Percentiles rank a stretch among this genome's conserved stretches.
Evolutionary conservation across 2,113 vertebrate genomes (phyloP).

Genomic region (Todiramphus chloris): DNA sequence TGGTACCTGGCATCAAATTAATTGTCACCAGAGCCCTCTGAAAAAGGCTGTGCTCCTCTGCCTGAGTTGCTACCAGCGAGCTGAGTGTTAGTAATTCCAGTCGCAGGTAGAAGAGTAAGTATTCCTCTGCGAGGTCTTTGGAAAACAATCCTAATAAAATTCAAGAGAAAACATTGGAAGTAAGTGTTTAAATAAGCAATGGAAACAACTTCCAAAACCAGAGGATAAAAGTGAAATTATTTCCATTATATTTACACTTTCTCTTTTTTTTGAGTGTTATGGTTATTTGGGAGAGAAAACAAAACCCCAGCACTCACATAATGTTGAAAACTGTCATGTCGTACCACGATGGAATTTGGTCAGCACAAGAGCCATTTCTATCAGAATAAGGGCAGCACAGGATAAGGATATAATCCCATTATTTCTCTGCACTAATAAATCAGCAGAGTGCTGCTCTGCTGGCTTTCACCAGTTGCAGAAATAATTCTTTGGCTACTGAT

Average conservation of each 20-base stretch:
- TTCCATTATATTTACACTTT: neutral
- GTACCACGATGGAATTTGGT: neutral
- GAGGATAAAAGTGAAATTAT: neutral
- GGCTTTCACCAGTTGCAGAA: neutral
- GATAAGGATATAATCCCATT: neutral
- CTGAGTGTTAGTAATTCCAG: neutral
- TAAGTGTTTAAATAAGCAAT: neutral
- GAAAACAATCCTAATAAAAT: neutral
- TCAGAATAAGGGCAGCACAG: neutral
- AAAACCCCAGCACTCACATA: neutral
- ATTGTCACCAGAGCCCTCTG: neutral
- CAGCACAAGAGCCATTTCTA: neutral
- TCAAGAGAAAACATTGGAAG: neutral
- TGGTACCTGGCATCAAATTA: neutral
- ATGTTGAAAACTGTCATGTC: neutral
- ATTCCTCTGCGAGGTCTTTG: neutral
- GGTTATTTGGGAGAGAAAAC: neutral
- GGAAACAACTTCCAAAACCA: neutral
- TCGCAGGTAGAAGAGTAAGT: rapidly evolving
- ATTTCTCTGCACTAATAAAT: neutral
- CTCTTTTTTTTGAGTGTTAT: neutral
- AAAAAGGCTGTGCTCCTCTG: neutral
- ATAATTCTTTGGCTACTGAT: neutral
- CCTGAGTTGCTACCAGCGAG: neutral
- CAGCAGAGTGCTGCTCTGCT: neutral